Conservation (phyloP, 2,888 invertebrate species). For the Zygothrica quintamaculata region DNA sequence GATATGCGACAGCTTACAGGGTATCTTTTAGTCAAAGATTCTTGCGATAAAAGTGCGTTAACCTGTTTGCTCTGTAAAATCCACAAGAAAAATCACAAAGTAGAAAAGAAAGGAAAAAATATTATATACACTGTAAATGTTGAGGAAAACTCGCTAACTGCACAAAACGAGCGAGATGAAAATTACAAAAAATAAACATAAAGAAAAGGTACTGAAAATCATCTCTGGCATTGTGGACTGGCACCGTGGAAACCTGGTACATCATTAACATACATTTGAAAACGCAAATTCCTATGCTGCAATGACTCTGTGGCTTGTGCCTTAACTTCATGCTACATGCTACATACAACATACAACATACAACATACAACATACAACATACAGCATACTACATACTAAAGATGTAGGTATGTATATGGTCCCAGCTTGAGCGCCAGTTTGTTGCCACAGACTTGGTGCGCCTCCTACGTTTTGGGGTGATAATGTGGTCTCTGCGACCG, state of each 20-base stretch:
- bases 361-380: too few relatives aligned
- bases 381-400: too few relatives aligned
- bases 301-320: constrained; percentile 33
- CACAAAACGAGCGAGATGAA: constrained; percentile 15
- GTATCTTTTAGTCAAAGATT: too few relatives aligned
- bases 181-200: not conserved
- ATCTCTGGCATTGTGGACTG: constrained; percentile 39
- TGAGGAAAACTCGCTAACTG: constrained; percentile 60
- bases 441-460: not conserved
- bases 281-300: constrained; percentile 67
- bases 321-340: not conserved
- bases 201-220: constrained; percentile 54
- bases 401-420: too few relatives aligned
- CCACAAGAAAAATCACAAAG: too few relatives aligned
- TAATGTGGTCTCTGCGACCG: constrained; percentile 53
- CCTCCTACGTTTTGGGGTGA: constrained; percentile 42
- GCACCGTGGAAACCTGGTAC: constrained; percentile 42
- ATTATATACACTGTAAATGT: constrained; percentile 69
- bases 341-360: too few relatives aligned
- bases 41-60: too few relatives aligned
- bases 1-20: too few relatives aligned
- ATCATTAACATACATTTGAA: constrained; percentile 80
- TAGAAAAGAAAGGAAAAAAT: too few relatives aligned
- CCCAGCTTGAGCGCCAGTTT: not conserved
- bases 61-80: constrained; percentile 14